Percentiles rank a stretch among this genome's conserved stretches.
Conservation (phyloP, 2,113 vertebrate genomes). For the Atlantisia rogersi region DNA sequence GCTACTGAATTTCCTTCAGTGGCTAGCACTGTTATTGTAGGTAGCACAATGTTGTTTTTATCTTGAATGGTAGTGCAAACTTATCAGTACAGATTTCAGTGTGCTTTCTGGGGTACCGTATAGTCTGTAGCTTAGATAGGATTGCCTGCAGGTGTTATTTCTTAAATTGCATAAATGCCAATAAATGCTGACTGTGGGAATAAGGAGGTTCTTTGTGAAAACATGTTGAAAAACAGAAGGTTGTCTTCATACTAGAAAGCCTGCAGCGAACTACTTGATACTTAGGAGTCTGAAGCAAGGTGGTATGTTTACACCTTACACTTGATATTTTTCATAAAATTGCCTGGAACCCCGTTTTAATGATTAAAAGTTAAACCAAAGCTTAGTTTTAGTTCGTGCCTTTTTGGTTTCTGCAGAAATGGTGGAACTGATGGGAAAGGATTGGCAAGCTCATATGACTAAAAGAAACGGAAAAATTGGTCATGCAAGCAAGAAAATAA, state of each 20-base stretch:
- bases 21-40: not conserved
- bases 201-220: not conserved
- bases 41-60: not conserved
- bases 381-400: not conserved
- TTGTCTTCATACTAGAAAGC: not conserved
- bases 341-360: not conserved
- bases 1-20: not conserved
- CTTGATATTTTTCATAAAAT: not conserved
- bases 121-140: not conserved
- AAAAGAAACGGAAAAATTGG: not conserved
- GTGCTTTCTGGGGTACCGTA: not conserved
- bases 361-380: not conserved
- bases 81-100: not conserved
- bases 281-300: not conserved
- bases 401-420: not conserved
- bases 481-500: not conserved
- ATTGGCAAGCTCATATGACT: not conserved
- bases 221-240: not conserved
- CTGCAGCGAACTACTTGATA: constrained; percentile 5
- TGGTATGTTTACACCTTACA: not conserved
- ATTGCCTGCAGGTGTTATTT: not conserved
- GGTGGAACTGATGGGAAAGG: not conserved
- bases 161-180: not conserved
- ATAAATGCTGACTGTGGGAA: not conserved
- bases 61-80: not conserved